These are phyloP conservation scores for Silurus glanis DNA, from an alignment of 2,113 vertebrate genomes.

Conservation along the genomic window DNA sequence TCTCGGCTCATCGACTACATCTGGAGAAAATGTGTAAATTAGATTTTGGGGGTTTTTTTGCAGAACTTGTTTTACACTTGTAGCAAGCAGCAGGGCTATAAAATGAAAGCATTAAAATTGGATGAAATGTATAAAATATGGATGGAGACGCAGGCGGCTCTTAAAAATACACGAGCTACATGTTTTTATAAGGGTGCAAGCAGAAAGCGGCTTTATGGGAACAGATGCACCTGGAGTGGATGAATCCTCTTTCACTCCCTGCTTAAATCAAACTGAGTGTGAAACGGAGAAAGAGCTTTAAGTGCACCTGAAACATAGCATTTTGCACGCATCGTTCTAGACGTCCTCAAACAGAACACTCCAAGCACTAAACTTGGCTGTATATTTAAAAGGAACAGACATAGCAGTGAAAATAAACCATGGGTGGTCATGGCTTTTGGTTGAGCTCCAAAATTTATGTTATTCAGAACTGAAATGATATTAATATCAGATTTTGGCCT, in stretches of 20 bases:
- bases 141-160: constrained; percentile 9
- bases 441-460: neutral
- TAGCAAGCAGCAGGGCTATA: constrained; percentile 8
- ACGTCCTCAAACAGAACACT: neutral
- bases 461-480: neutral
- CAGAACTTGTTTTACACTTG: neutral
- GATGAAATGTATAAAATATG: constrained; percentile 33
- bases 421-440: neutral
- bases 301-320: neutral
- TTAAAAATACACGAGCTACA: constrained; percentile 30
- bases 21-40: constrained; percentile 3
- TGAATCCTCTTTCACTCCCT: neutral
- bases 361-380: neutral
- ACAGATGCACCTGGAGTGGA: constrained; percentile 22
- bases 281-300: neutral
- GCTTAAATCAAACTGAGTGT: neutral
- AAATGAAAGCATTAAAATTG: neutral
- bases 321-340: neutral
- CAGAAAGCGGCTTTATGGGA: neutral
- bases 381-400: neutral
- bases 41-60: neutral
- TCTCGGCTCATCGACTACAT: neutral
- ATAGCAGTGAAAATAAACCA: neutral
- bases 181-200: constrained; percentile 24
- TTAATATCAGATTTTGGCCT: neutral